Evolutionary conservation across 2,797 vertebrate genomes (phyloP), one percentile per base, ranked within the genome.

Genomic region (Squalus acanthias): DNA sequence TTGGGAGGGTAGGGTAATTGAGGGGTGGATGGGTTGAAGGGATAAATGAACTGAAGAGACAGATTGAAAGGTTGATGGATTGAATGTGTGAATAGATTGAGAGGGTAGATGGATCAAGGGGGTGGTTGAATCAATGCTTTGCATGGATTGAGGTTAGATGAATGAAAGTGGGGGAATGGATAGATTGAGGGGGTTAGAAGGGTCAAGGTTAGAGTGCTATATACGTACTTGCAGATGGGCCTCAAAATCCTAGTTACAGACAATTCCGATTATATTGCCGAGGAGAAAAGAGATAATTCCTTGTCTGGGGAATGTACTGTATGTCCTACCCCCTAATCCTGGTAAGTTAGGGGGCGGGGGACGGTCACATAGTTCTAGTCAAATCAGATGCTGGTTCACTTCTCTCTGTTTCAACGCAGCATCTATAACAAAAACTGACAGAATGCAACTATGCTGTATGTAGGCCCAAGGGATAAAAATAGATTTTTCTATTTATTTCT

Each of bases 401-500:
- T 95, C 69, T 29, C 46, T 10, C 46, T 6, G 70, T 50, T 95
- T 17, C 50, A 76, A n/a, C 10, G 24, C 17, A 69, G n/a, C 67
- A 72, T 5, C 46, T 20, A 72, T n/a, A 74, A 60, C 94, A 72
- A 8, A 95, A 74, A 60, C 15, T 76, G 70, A 76, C 70, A 72
- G 91, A 95, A 95, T 57, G 24, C 50, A 95, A 33, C 26, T 33
- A 33, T 4, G 50, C 15, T 95, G 29, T 9, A 50, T 46, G 46
- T 7, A 95, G 26, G 24, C 46, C 70, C 24, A 57, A 57, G 29
- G 89, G 50, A n/a, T 76, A 95, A 57, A 95, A 95, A 95, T 95
- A 95, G 72, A 95, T 29, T 57, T 60, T 74, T 95, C 69, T 95
- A 95, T 95, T 95, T 95, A 95, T 74, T 95, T 95, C 50, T 7